phyloP scores from a whole-genome alignment of 2,888 invertebrate species.

The Linnaemya vulpina region DNA sequence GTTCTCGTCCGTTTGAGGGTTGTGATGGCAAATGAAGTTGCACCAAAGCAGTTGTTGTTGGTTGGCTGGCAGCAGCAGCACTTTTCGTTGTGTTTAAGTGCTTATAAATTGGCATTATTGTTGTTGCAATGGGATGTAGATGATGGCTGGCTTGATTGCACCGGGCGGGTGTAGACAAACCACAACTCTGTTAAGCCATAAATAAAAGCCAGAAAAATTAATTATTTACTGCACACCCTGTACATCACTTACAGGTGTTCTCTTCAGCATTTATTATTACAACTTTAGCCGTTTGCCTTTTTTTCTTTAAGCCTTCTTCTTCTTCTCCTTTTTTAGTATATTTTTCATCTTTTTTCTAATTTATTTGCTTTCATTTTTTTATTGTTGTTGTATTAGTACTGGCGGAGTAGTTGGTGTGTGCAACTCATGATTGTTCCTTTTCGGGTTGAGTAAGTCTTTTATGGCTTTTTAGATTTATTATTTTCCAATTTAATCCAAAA shows the following conservation, averaged over 20 bases:
- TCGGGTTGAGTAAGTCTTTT: conserved; percentile 18
- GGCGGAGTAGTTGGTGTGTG: neutral
- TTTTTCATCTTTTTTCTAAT: neutral
- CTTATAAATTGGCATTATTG: conserved; percentile 51
- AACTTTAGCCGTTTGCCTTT: conserved; percentile 14
- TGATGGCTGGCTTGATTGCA: neutral
- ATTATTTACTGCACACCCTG: conserved; percentile 70
- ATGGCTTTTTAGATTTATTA: conserved; percentile 23
- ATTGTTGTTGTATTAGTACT: conserved; percentile 13
- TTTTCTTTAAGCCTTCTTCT: neutral
- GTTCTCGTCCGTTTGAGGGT: conserved; percentile 30
- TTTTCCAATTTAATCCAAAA: conserved; percentile 29
- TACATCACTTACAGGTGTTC: conserved; percentile 71
- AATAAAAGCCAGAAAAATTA: conserved; percentile 69
- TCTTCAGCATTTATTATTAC: conserved; percentile 43
- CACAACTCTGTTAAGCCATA: conserved; percentile 56
- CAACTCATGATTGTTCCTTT: conserved; percentile 27
- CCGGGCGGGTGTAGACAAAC: conserved; percentile 18
- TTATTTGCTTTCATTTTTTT: conserved; percentile 6
- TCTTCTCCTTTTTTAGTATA: no score
- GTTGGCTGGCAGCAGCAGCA: no score
- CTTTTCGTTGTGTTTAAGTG: conserved; percentile 65
- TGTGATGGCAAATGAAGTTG: conserved; percentile 38
- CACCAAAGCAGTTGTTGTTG: conserved; percentile 18
- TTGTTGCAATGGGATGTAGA: neutral